Conservation (phyloP, 2,797 vertebrate species). For the Sebastes minor region DNA sequence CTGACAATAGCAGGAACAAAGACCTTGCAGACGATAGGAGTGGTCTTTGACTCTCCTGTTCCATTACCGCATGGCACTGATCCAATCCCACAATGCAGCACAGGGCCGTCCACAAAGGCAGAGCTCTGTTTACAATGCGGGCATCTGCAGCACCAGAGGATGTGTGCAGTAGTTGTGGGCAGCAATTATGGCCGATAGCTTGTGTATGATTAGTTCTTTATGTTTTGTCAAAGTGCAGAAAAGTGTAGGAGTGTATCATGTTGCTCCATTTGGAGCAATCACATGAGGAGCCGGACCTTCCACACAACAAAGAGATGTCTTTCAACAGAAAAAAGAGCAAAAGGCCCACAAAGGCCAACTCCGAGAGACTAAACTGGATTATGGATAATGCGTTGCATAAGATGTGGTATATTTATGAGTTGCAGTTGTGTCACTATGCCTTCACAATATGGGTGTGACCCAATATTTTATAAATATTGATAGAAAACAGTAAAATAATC, state of each 20-base stretch:
- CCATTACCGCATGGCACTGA: constrained; percentile 68
- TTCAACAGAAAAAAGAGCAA: background rate
- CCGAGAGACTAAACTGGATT: constrained; percentile 31
- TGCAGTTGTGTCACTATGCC: constrained; percentile 1
- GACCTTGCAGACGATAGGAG: constrained; percentile 56
- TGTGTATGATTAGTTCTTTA: constrained; percentile 50
- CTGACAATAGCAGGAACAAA: constrained; percentile 75
- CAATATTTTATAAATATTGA: constrained; percentile 30
- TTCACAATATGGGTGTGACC: background rate
- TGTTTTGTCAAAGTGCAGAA: constrained; percentile 55
- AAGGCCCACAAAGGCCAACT: constrained; percentile 18
- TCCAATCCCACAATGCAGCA: constrained; percentile 60
- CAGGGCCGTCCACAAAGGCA: constrained; percentile 24
- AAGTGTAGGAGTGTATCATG: constrained; percentile 46
- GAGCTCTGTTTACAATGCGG: constrained; percentile 50
- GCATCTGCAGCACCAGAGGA: constrained; percentile 33
- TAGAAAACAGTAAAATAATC: constrained; percentile 26
- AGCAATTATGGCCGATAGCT: constrained; percentile 39
- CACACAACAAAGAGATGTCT: constrained; percentile 58
- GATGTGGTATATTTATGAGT: constrained; percentile 35
- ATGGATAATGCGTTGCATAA: constrained; percentile 25
- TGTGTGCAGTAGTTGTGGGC: constrained; percentile 54
- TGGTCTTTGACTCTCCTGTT: constrained; percentile 65
- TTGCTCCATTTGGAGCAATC: constrained; percentile 44
- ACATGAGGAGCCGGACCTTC: constrained; percentile 11